phyloP scores from a whole-genome alignment of 2,113 vertebrate species.

The Bufo gargarizans region DNA sequence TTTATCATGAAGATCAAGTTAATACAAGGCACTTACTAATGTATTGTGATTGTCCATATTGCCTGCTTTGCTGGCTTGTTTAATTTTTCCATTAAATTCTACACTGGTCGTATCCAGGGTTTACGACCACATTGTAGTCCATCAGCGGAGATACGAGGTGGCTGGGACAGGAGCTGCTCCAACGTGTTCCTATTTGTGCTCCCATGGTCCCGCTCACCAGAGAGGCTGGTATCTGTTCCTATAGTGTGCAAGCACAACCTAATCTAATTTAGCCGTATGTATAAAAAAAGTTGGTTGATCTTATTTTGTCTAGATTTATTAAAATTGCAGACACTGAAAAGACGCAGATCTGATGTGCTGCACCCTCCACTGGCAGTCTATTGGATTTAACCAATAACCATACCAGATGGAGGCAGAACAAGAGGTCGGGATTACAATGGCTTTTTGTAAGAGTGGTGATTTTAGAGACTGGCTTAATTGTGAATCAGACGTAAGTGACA shows the following conservation, averaged over 20 bases:
- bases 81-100: too few relatives aligned
- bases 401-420: constrained; percentile 27
- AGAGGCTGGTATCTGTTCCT: too few relatives aligned
- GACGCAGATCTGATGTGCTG: constrained; percentile 2
- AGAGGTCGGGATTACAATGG: not conserved
- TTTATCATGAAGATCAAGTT: too few relatives aligned
- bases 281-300: not conserved
- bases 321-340: not conserved
- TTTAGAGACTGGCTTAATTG: constrained; percentile 24
- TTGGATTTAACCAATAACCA: constrained; percentile 45
- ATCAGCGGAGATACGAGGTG: too few relatives aligned
- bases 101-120: too few relatives aligned
- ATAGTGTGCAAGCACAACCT: not conserved
- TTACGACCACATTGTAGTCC: too few relatives aligned
- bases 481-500: constrained; percentile 28
- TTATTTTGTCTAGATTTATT: not conserved
- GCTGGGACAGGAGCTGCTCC: too few relatives aligned
- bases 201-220: too few relatives aligned
- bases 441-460: constrained; percentile 1
- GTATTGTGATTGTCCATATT: too few relatives aligned
- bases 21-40: too few relatives aligned
- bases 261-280: not conserved
- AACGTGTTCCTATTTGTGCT: too few relatives aligned
- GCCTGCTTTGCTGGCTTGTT: too few relatives aligned
- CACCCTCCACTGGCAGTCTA: constrained; percentile 29